These are phyloP conservation scores for Trisateles emortualis DNA, from an alignment of 2,888 invertebrate genomes.

Conservation along the genomic window DNA sequence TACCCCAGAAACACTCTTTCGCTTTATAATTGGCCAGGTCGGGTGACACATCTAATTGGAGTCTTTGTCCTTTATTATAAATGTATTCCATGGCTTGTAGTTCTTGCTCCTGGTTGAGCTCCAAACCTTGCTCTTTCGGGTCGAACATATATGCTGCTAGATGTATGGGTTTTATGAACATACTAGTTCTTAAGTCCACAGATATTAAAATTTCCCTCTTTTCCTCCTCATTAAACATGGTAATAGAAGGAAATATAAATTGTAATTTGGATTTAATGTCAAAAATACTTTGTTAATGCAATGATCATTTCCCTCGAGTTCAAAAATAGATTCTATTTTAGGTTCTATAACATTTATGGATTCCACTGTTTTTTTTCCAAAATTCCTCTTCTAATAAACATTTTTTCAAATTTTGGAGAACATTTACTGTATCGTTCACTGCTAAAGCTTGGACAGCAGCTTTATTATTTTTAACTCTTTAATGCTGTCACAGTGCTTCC, in stretches of 20 bases:
- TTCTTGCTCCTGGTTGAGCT: not conserved
- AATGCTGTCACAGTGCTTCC: conserved; percentile 1
- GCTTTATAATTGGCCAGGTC: not conserved
- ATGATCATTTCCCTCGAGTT: not conserved
- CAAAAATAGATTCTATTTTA: not conserved
- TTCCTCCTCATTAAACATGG: not conserved
- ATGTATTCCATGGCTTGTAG: not conserved
- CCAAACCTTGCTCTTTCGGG: not conserved
- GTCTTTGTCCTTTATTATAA: not conserved
- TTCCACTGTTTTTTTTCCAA: not conserved
- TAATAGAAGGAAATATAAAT: not conserved
- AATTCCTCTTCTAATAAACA: too few relatives aligned
- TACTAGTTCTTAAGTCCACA: not conserved
- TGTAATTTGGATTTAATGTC: not conserved
- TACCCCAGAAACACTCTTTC: not conserved
- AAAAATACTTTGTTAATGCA: not conserved
- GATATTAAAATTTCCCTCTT: not conserved
- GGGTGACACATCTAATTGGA: not conserved
- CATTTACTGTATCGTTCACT: not conserved
- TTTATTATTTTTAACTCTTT: too few relatives aligned
- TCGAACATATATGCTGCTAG: not conserved
- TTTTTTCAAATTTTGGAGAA: too few relatives aligned
- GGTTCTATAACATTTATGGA: not conserved
- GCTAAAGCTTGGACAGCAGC: not conserved
- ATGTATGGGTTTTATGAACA: not conserved